These are phyloP conservation scores for Emydura subglobosa DNA, from an alignment of 2,113 vertebrate species.

Conservation along the genomic window DNA sequence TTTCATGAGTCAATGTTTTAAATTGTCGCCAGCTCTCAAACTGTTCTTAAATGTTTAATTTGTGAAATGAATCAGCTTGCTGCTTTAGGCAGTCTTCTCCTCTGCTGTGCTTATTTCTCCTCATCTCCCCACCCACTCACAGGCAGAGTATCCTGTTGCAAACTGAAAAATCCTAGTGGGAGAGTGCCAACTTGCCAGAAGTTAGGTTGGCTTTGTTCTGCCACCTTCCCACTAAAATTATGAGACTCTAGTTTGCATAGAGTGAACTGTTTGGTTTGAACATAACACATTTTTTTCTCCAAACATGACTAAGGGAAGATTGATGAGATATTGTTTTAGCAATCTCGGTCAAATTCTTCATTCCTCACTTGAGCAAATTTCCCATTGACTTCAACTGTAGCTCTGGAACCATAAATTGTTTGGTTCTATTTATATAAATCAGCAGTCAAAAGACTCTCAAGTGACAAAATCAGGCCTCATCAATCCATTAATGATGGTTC, in stretches of 20 bases:
- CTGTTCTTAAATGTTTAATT: neutral
- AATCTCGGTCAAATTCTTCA: neutral
- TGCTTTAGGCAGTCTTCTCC: neutral
- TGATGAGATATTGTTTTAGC: neutral
- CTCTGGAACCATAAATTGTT: neutral
- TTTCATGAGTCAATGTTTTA: neutral
- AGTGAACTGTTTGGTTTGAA: constrained; percentile 10
- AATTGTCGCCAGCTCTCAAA: neutral
- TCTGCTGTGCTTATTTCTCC: neutral
- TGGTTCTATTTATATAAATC: neutral
- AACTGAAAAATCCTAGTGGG: constrained; percentile 17
- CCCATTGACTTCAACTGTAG: neutral
- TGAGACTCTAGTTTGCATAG: neutral
- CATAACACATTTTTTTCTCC: neutral
- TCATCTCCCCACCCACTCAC: neutral
- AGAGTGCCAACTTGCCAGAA: constrained; percentile 44
- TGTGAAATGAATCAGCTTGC: neutral
- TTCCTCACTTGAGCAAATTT: neutral
- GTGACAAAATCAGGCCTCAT: neutral
- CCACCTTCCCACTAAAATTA: neutral
- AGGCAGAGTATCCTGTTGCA: constrained; percentile 47
- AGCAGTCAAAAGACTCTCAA: neutral
- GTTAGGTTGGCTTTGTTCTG: neutral
- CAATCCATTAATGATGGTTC: neutral
- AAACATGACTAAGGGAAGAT: neutral